Conservation (phyloP, 2,888 invertebrate species). For the Sarcophaga caerulescens region DNA sequence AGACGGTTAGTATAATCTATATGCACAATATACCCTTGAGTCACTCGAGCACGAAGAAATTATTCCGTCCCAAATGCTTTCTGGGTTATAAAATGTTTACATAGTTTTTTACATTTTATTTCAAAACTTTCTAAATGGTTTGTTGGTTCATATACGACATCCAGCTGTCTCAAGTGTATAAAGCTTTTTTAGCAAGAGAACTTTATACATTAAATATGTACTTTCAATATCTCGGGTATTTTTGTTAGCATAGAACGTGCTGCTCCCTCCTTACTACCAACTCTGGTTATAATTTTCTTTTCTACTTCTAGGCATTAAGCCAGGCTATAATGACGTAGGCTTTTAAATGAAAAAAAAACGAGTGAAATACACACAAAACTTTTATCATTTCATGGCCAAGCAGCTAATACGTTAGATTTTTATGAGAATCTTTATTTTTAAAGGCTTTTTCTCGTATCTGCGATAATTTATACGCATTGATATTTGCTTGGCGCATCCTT, state of each 20-base stretch:
- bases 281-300: not conserved
- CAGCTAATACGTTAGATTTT: conserved; percentile 30
- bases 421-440: not conserved
- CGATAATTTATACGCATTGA: conserved; percentile 29
- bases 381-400: conserved; percentile 40
- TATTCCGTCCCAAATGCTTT: no score
- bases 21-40: no score
- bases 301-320: conserved; percentile 29
- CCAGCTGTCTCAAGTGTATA: no score
- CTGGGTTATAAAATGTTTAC: not conserved
- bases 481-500: not conserved
- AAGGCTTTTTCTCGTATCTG: not conserved
- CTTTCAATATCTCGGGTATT: no score
- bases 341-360: conserved; percentile 1
- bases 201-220: no score
- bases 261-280: not conserved
- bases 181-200: no score
- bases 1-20: no score
- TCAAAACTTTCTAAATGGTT: not conserved
- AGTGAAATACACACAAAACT: not conserved
- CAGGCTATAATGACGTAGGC: conserved; percentile 30
- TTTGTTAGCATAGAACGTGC: not conserved
- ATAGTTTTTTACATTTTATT: not conserved
- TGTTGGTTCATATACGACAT: not conserved
- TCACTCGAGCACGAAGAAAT: no score